Conservation (phyloP, 2,888 invertebrate genomes). For the Ceratothoa steindachneri region DNA sequence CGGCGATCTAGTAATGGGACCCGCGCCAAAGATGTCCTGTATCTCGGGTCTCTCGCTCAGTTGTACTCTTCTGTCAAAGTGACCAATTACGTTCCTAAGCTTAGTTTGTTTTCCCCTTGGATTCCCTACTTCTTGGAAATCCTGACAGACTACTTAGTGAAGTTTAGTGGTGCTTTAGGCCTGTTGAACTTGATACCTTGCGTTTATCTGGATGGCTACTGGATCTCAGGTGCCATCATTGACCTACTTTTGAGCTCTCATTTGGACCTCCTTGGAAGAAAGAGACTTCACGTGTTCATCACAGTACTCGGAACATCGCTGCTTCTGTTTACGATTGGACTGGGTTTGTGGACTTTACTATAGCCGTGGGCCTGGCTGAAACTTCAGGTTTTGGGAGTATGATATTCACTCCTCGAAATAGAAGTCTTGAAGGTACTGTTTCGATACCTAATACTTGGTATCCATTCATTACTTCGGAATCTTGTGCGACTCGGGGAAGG, state of each 20-base stretch:
- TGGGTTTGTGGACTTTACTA: conserved; percentile 56
- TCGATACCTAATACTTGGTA: no score
- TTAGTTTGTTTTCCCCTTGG: conserved; percentile 48
- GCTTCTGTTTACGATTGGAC: conserved; percentile 63
- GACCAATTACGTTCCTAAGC: conserved; percentile 73
- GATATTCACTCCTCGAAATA: no score
- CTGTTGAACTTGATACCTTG: conserved; percentile 88
- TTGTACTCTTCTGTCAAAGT: conserved; percentile 68
- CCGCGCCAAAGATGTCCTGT: conserved; percentile 64
- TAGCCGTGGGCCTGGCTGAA: no score
- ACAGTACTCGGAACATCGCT: conserved; percentile 70
- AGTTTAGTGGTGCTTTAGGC: conserved; percentile 84
- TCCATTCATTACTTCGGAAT: no score
- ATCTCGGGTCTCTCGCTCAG: conserved; percentile 73
- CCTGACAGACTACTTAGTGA: conserved; percentile 72
- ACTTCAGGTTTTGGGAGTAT: no score
- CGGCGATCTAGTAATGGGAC: conserved; percentile 49
- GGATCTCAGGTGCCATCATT: conserved; percentile 57
- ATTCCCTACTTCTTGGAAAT: conserved; percentile 60
- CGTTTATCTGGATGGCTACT: conserved; percentile 85
- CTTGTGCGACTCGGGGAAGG: no score
- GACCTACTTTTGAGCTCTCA: conserved; percentile 59
- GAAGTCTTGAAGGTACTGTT: no score
- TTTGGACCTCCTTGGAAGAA: conserved; percentile 60
- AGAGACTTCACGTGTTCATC: conserved; percentile 64